Evolutionary conservation across 1,140 invertebrate genomes (phyloP), one percentile per base, ranked within the genome.

Genomic region (Lysiphlebus fabarum): DNA sequence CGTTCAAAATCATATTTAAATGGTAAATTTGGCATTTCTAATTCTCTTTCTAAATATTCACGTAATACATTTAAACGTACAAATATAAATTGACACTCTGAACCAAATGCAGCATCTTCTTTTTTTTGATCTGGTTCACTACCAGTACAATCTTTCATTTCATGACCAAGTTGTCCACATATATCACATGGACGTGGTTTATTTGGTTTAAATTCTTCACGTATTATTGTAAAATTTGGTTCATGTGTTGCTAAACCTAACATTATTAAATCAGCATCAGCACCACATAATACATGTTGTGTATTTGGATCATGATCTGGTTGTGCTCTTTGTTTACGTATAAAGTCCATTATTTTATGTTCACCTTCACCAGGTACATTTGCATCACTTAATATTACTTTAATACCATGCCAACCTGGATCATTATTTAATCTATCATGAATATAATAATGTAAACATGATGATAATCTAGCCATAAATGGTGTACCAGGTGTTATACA

Each of bases 271-370:
- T 98, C 96, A 33, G 96, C 94, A 81, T 99, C 98, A 10, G 97
- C 97, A 61, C 98, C 98, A 82, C 96, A 99, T 1, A 99, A 77
- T 64, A 95, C 95, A 79, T 99, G 98, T 62, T 93, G 90, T 0
- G 96, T 99, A 74, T 99, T 99, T 0, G 97, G 94, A 79, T 99
- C 93, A 80, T 99, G 95, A 79, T 95, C 88, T 0, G 94, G 93
- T 77, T 96, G 92, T 17, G 90, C 92, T 86, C 95, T 86, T 80
- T 99, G 96, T 69, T 87, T 88, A n/a, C 97, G 83, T 65, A 99
- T 97, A 76, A 88, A 99, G 80, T 99, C 96, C 96, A 99, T 99
- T 66, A 99, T 99, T 81, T 99, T 99, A 72, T 99, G 96, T 80
- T 99, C 96, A 17, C 96, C 96, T 82, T 99, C 96, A 14, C 96